Conservation (phyloP, 2,113 vertebrate genomes). For the Bufo bufo region DNA sequence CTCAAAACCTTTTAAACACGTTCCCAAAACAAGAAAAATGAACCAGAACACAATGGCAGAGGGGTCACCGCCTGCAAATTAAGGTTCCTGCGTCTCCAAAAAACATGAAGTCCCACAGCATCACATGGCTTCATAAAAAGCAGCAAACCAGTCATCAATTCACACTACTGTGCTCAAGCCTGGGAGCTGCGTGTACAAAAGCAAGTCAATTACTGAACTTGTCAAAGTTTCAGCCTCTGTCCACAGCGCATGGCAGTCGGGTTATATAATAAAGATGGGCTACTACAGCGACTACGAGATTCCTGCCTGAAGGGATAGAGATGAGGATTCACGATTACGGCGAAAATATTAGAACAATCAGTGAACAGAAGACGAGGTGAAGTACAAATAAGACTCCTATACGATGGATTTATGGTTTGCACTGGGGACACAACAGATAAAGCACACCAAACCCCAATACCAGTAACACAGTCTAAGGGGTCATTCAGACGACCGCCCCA, state of each 20-base stretch:
- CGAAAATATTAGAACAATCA: no score
- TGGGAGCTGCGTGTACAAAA: neutral
- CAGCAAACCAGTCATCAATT: neutral
- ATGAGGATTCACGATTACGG: no score
- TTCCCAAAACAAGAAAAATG: neutral
- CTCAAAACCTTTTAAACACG: neutral
- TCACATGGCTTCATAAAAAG: neutral
- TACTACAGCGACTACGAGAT: neutral
- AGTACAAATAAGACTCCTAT: no score
- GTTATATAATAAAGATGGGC: neutral
- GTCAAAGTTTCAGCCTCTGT: constrained; percentile 17
- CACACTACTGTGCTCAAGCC: neutral
- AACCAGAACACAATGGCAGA: neutral
- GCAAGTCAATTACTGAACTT: constrained; percentile 16
- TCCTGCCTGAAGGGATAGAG: no score
- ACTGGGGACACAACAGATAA: no score
- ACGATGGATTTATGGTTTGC: no score
- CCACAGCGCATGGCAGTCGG: neutral
- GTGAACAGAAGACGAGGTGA: no score
- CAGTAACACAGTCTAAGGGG: no score
- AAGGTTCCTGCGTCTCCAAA: neutral
- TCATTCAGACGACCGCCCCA: no score
- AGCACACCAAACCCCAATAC: no score
- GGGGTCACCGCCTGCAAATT: neutral
- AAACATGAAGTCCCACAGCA: neutral